Evolutionary conservation across 1,140 invertebrate species (phyloP).

Genomic region (Gonioctena quinquepunctata): DNA sequence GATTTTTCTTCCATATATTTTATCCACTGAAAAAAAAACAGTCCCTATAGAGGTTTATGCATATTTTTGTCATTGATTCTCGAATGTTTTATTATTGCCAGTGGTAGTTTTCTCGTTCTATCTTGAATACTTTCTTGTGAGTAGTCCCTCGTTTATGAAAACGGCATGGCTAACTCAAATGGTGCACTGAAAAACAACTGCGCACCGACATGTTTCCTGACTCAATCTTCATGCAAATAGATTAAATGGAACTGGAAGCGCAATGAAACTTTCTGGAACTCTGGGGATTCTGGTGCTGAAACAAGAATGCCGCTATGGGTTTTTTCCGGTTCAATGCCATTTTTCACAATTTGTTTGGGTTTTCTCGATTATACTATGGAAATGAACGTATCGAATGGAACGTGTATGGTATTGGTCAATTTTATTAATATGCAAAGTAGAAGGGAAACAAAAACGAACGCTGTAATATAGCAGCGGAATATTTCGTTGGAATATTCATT

Average conservation of each 20-base stretch:
- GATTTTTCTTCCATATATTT: too few relatives aligned
- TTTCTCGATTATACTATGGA: constrained; percentile 15
- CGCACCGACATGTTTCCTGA: neutral
- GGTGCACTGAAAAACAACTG: neutral
- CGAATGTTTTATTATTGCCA: too few relatives aligned
- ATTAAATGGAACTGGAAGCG: neutral
- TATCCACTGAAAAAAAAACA: too few relatives aligned
- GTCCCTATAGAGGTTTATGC: too few relatives aligned
- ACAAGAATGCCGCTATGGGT: neutral
- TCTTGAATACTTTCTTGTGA: too few relatives aligned
- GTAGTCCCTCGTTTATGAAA: too few relatives aligned
- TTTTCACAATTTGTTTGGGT: constrained; percentile 11
- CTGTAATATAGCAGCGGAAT: neutral
- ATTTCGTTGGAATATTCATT: constrained; percentile 8
- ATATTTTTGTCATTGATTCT: too few relatives aligned
- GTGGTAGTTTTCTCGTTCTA: too few relatives aligned
- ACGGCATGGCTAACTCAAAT: neutral
- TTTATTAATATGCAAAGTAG: constrained; percentile 21
- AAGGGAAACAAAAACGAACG: constrained; percentile 4
- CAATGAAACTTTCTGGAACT: neutral
- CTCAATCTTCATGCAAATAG: neutral
- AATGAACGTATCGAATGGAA: constrained; percentile 2
- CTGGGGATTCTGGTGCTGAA: neutral
- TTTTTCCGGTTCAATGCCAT: neutral
- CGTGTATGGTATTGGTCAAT: neutral